A percentile compares a stretch with the other conserved stretches of the same genome.
These are phyloP conservation scores for Gymnoscelis rufifasciata DNA, from an alignment of 2,888 invertebrate species.

Conservation along the genomic window DNA sequence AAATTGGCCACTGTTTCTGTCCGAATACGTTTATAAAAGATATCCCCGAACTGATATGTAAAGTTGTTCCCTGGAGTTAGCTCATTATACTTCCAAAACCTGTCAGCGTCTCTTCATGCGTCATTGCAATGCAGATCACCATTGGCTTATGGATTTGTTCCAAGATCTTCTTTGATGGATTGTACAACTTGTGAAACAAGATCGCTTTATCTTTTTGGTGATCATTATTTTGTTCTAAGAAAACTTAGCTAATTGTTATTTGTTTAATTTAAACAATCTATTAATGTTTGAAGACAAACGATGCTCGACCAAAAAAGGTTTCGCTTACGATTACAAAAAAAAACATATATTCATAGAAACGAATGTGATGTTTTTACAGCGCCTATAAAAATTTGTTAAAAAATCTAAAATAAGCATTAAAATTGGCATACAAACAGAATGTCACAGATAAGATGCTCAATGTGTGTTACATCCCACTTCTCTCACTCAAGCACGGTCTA, in stretches of 20 bases:
- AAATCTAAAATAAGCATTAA: no score
- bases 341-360: no score
- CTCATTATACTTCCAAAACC: conserved; percentile 25
- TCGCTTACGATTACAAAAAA: no score
- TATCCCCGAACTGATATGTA: conserved; percentile 1
- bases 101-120: conserved; percentile 17
- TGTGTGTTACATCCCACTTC: background rate
- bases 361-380: no score
- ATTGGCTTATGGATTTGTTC: conserved; percentile 18
- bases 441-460: no score
- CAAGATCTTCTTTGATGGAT: conserved; percentile 15
- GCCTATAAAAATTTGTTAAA: no score
- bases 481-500: conserved; percentile 1
- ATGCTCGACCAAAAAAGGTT: no score
- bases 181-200: conserved; percentile 10
- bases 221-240: background rate
- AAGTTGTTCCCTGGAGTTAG: conserved; percentile 10
- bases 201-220: background rate
- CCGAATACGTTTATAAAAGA: background rate
- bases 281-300: no score
- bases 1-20: conserved; percentile 1
- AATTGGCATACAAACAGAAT: no score
- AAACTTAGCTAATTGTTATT: background rate
- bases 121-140: conserved; percentile 18
- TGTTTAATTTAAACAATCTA: background rate